Percentiles rank a stretch among this genome's conserved stretches.
These are phyloP conservation scores for Crotalus horridus DNA, from an alignment of 2,113 vertebrate genomes.

Conservation along the genomic window DNA sequence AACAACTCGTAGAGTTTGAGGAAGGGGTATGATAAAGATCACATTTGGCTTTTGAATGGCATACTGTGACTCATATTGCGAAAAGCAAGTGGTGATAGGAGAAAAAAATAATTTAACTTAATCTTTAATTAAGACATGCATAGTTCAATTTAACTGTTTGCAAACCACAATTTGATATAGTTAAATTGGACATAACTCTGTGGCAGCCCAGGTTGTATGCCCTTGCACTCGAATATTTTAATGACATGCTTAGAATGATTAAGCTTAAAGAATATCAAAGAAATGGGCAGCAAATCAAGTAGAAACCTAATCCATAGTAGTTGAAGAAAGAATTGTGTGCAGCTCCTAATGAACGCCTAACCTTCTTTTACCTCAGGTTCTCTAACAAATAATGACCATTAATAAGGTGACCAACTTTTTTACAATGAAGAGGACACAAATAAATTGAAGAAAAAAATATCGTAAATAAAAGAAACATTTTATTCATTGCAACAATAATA, in stretches of 20 bases:
- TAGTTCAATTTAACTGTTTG: neutral
- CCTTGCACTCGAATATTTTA: neutral
- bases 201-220: neutral
- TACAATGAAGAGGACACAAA: too few species aligned
- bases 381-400: neutral
- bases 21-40: neutral
- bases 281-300: neutral
- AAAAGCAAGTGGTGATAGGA: neutral
- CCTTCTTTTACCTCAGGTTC: neutral
- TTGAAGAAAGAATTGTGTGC: neutral
- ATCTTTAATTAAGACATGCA: neutral
- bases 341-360: neutral
- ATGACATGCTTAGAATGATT: neutral
- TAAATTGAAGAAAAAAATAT: too few species aligned
- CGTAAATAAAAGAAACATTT: too few species aligned
- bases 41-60: neutral
- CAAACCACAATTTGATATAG: neutral
- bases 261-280: neutral
- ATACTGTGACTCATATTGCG: neutral
- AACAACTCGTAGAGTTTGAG: neutral
- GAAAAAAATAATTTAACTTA: neutral
- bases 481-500: too few species aligned
- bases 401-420: too few species aligned
- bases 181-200: neutral
- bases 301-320: neutral